Evolutionary conservation across 2,888 invertebrate genomes (phyloP), one percentile per base, ranked within the genome.

Genomic region (Ephialtes manifestator): DNA sequence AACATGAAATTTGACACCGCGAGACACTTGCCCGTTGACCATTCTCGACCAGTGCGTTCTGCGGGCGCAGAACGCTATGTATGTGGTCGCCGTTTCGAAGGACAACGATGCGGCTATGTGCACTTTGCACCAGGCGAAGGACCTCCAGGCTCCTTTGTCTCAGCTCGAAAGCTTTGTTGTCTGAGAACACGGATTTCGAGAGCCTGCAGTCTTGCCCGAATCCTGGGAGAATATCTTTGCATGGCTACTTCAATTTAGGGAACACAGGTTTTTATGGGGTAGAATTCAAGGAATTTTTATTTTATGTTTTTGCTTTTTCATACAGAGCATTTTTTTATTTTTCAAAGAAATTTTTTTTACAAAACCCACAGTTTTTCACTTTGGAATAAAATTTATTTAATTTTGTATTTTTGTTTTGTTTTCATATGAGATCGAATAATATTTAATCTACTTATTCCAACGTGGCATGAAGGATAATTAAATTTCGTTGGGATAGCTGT

Each of bases 1-100:
- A 70, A 81, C 63, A 70, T 84, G 88, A 90, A 78, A 88, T 81
- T 71, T 20, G 65, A 65, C 72, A 84, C 28, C 67, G 68, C 24
- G 43, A 24, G 13, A n/a, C 58, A 65, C 18, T 65, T 31, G 24
- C 58, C 35, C 65, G 80, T 76, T 80, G 81, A 67, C 77, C 77
- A 67, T 68, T 81, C 48, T 55, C 43, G 58, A 51, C 51, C 51
- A 58, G 13, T 24, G 55, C 68, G 76, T 53, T 80, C 76, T 87
- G 82, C 76, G 77, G 77, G 79, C 18, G 31, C 11, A n/a, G n/a
- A n/a, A n/a, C n/a, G 20, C 43, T 4, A 53, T 11, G 46, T 63
- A 31, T 48, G 35, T 72, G 18, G 18, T 7, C 65, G 63, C 35
- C 39, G 39, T 67, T 68, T 28, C 18, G 53, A 53, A 74, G 77